Percentiles rank a stretch among this genome's conserved stretches.
Evolutionary conservation across 2,888 invertebrate species (phyloP).

Genomic region (Noctua comes): DNA sequence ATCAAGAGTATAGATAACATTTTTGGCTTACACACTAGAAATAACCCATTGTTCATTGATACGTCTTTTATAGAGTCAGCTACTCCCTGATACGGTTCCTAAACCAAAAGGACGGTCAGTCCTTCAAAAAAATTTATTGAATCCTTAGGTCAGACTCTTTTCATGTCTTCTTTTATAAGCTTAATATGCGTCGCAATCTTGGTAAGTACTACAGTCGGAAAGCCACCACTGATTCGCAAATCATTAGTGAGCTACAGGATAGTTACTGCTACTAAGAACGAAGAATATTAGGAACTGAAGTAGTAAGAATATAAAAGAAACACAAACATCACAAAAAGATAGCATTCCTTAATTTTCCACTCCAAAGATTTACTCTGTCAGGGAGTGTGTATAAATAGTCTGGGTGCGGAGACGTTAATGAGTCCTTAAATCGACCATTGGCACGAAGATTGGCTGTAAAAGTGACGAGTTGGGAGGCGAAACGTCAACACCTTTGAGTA

Average conservation of each 20-base stretch:
- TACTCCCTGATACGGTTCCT: not conserved
- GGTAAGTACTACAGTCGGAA: not conserved
- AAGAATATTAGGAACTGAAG: not conserved
- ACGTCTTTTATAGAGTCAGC: not conserved
- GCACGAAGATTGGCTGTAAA: slow-evolving; percentile 32
- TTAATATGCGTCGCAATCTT: not conserved
- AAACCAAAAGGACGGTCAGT: not conserved
- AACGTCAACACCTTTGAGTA: slow-evolving; percentile 7
- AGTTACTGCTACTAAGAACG: not conserved
- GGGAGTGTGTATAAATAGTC: slow-evolving; percentile 31
- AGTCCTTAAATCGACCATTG: slow-evolving; percentile 40
- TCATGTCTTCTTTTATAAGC: not conserved
- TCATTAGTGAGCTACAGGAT: not conserved
- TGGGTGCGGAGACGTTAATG: slow-evolving; percentile 31
- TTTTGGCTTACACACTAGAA: not conserved
- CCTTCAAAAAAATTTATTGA: not conserved
- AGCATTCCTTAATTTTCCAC: not conserved
- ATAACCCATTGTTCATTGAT: not conserved
- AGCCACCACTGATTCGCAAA: not conserved
- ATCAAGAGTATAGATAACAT: not conserved
- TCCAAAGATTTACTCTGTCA: slow-evolving; percentile 4
- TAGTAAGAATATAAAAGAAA: not conserved
- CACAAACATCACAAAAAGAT: slow-evolving; percentile 1
- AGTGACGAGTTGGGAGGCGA: slow-evolving; percentile 24
- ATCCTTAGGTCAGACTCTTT: not conserved